Base-by-base conservation (phyloP, 2,113 vertebrate genomes). In the Spermophilus dauricus region DNA sequence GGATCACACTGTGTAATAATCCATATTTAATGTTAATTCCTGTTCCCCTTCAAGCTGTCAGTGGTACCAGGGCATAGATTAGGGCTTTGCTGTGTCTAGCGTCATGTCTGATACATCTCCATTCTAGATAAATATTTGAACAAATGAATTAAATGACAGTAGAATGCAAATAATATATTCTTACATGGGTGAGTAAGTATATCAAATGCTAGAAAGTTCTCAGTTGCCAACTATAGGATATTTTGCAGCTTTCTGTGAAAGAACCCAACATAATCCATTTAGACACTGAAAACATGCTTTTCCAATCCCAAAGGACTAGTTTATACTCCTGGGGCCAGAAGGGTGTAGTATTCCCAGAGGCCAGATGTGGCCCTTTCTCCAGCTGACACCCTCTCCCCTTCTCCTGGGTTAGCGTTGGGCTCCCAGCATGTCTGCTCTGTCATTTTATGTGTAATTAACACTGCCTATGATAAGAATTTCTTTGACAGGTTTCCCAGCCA, bases 381-480 rank as follows among this genome's bases (percentile, higher is more conserved):
- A 39, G 42, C 70, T 65, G 2, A n/a, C 48, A 51, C 51, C 48
- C 65, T 70, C 26, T 70, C 26, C 88, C n/a, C 7, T 42, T 42
- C 39, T 42, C 39, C 39, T 17, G 75, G 82, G 86, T 70, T 85
- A 75, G 81, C 0, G 0, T 70, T 92, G 16, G 61, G 30, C 78
- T 95, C 37, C 65, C 85, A 39, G 24, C 0, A 0, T 88, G 91
- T 63, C 97, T 95, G 39, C 67, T 85, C 89, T 93, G 84, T 91
- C 95, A 88, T 73, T 91, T 94, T 42, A 48, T 18, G 70, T 94
- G 93, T 82, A 94, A 96, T 96, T 94, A 98, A 94, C 22, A 10
- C n/a, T 83, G 30, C 58, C 39, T 3, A 0, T 56, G 72, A 86
- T 93, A 83, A 92, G 69, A 96, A 93, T 94, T 87, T 95, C 83